These are phyloP conservation scores for Arctia plantaginis DNA, from an alignment of 2,888 invertebrate genomes.

Conservation along the genomic window DNA sequence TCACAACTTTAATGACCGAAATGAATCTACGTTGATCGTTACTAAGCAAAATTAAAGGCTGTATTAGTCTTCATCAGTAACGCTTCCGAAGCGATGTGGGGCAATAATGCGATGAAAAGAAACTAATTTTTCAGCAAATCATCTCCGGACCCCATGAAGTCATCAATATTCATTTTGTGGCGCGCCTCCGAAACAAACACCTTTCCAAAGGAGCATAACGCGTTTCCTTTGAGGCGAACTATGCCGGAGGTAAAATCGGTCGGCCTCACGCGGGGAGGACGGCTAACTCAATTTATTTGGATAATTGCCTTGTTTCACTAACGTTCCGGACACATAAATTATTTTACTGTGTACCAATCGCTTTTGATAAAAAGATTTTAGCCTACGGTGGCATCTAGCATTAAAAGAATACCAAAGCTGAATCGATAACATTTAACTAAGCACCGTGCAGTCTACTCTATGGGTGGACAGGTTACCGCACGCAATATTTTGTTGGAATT, in stretches of 20 bases:
- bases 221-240: slow-evolving; percentile 80
- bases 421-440: not conserved
- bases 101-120: slow-evolving; percentile 86
- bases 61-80: slow-evolving; percentile 84
- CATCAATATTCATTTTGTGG: slow-evolving; percentile 86
- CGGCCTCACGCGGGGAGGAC: slow-evolving; percentile 57
- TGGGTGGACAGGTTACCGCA: not conserved
- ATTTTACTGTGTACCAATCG: slow-evolving; percentile 41
- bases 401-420: not conserved
- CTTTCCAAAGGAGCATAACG: slow-evolving; percentile 75
- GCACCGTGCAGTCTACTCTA: not conserved
- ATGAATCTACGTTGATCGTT: slow-evolving; percentile 72
- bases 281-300: slow-evolving; percentile 81
- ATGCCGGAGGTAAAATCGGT: slow-evolving; percentile 59
- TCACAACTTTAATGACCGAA: slow-evolving; percentile 51
- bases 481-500: no score
- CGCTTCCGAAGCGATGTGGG: slow-evolving; percentile 71
- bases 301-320: slow-evolving; percentile 82
- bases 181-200: slow-evolving; percentile 85
- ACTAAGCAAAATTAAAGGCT: slow-evolving; percentile 82
- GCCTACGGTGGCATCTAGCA: not conserved
- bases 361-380: slow-evolving; percentile 25
- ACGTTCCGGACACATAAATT: slow-evolving; percentile 65
- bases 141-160: slow-evolving; percentile 84
- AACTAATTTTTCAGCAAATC: slow-evolving; percentile 86